Evolutionary conservation across 2,888 invertebrate genomes (phyloP), one percentile per base, ranked within the genome.

Genomic region (Acanthopleura granulata): DNA sequence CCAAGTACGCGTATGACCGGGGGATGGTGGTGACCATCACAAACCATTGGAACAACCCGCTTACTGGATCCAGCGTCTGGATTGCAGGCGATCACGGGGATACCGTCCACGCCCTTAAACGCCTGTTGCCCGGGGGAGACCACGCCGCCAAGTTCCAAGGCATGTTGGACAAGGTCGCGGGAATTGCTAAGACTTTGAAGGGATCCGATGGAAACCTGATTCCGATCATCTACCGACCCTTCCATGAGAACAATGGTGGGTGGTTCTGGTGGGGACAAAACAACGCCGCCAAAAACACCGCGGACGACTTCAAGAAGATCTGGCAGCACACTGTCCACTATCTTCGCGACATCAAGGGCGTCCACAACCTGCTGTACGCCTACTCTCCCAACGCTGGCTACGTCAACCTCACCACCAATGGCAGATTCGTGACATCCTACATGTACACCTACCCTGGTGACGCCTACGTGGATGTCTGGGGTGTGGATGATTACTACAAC

Each of bases 211-310:
- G 79, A 9, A 73, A 75, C 4, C 75, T 29, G 40, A 77, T 78
- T 49, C 77, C 80, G 0, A 77, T 79, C 15, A 73, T 82, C 15
- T 80, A 76, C 71, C 74, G 80, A 25, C 78, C 78, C 1, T 76
- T 77, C n/a, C 80, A 82, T 62, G 81, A 82, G 73, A 78, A 79
- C 75, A 79, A 80, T 62, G 80, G 81, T 0, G 72, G 62, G 22
- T 80, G 79, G 80, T 80, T 82, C 74, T 82, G 79, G 76, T 82
- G 80, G 80, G 80, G 80, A 15, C 74, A 77, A 12, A 76, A 73
- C 29, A 73, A 57, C 14, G 62, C 66, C n/a, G 75, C 75, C 0
- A 49, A 76, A n/a, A 79, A 79, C 72, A 76, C 76, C 15, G 69
- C 76, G 1, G 72, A 77, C 0, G 78, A 77, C 50, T 77, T 77